Conservation (phyloP, 1,140 invertebrate genomes). For the Chironomus tepperi region DNA sequence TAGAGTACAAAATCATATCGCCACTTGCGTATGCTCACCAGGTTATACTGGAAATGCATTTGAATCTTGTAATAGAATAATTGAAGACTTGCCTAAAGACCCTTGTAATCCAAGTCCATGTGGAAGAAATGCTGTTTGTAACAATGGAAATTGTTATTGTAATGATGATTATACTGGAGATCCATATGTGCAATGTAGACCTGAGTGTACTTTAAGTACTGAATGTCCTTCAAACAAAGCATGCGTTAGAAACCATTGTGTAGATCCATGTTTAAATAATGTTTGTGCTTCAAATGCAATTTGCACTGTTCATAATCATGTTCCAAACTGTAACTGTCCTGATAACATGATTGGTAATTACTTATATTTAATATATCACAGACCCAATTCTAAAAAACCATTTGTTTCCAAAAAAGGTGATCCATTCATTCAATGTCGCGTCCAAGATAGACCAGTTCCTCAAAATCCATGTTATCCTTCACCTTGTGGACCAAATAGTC, state of each 20-base stretch:
- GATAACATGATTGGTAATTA: slow-evolving; percentile 53
- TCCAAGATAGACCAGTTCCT: slow-evolving; percentile 41
- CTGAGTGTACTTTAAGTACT: slow-evolving; percentile 64
- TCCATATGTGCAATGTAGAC: slow-evolving; percentile 55
- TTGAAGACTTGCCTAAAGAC: slow-evolving; percentile 30
- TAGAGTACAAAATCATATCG: slow-evolving; percentile 51
- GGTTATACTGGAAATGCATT: slow-evolving; percentile 64
- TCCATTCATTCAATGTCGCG: slow-evolving; percentile 67
- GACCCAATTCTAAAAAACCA: too few species aligned
- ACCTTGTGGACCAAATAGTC: slow-evolving; percentile 73
- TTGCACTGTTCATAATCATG: slow-evolving; percentile 62
- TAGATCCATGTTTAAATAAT: slow-evolving; percentile 60
- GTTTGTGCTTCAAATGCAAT: slow-evolving; percentile 63
- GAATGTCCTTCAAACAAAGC: slow-evolving; percentile 61
- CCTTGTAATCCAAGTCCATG: slow-evolving; percentile 56
- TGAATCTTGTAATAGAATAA: too few species aligned
- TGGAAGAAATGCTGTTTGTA: slow-evolving; percentile 58
- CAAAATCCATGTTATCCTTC: slow-evolving; percentile 61
- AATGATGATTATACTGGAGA: slow-evolving; percentile 52
- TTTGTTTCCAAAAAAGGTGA: slow-evolving; percentile 37
- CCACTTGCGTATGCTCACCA: slow-evolving; percentile 54
- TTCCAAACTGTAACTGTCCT: slow-evolving; percentile 66
- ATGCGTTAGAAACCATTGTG: slow-evolving; percentile 66
- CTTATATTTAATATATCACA: too few species aligned
- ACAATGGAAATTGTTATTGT: slow-evolving; percentile 34